Conservation (phyloP, 2,888 invertebrate species). For the Zhuqinia jingwanae region DNA sequence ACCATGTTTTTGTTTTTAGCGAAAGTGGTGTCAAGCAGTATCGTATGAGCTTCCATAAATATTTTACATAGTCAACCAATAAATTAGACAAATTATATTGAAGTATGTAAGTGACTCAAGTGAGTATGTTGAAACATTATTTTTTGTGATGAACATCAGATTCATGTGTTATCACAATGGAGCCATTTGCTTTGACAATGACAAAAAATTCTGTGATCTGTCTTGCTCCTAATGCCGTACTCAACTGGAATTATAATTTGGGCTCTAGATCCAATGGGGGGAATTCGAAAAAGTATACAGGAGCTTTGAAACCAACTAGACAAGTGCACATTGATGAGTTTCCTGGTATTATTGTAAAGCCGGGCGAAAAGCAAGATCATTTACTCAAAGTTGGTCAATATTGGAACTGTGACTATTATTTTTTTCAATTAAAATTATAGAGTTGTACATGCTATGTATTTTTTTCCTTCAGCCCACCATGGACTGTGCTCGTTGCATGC, state of each 20-base stretch:
- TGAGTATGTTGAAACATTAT: neutral
- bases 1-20: slow-evolving; percentile 47
- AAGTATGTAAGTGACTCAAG: too few species aligned
- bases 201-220: slow-evolving; percentile 62
- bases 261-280: neutral
- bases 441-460: neutral
- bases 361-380: slow-evolving; percentile 62
- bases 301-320: slow-evolving; percentile 47
- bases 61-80: too few species aligned
- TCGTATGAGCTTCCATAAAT: slow-evolving; percentile 22
- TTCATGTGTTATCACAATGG: slow-evolving; percentile 54
- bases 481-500: slow-evolving; percentile 60
- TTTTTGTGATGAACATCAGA: slow-evolving; percentile 18
- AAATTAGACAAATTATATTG: too few species aligned
- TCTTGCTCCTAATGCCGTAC: slow-evolving; percentile 55
- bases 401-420: too few species aligned
- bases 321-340: slow-evolving; percentile 67
- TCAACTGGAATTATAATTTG: slow-evolving; percentile 60
- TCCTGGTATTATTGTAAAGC: slow-evolving; percentile 60
- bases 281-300: slow-evolving; percentile 37
- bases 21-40: slow-evolving; percentile 41
- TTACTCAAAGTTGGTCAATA: slow-evolving; percentile 30
- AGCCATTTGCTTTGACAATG: slow-evolving; percentile 57
- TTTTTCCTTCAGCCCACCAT: slow-evolving; percentile 23
- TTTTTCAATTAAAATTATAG: too few species aligned